Conservation (phyloP, 2,797 vertebrate genomes). For the Crocidura indochinensis region DNA sequence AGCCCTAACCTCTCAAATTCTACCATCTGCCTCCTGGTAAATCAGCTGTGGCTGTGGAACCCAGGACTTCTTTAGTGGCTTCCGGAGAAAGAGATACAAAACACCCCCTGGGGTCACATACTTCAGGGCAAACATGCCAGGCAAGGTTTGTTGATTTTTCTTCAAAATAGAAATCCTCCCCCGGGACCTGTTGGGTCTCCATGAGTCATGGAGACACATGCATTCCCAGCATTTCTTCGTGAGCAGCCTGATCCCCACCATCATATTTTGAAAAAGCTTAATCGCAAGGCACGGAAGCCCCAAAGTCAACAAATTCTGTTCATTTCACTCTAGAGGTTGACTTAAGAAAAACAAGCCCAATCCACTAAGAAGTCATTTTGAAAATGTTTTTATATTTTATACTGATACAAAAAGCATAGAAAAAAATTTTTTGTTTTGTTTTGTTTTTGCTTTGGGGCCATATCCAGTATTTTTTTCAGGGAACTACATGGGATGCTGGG, state of each 20-base stretch:
- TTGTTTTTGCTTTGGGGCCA: too few species aligned
- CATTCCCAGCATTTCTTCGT: slow-evolving; percentile 90
- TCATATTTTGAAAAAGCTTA: slow-evolving; percentile 69
- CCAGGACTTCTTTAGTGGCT: too few species aligned
- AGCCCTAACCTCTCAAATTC: too few species aligned
- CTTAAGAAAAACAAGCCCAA: not conserved
- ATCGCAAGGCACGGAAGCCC: slow-evolving; percentile 58
- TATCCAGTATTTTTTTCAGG: too few species aligned
- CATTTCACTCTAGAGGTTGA: slow-evolving; percentile 24
- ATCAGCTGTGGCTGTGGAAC: too few species aligned
- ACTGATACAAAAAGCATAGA: too few species aligned
- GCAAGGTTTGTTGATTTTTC: slow-evolving; percentile 74
- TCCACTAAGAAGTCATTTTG: not conserved
- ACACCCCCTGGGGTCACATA: not conserved
- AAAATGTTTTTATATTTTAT: not conserved
- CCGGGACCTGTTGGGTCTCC: slow-evolving; percentile 81
- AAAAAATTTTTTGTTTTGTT: too few species aligned
- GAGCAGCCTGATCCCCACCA: slow-evolving; percentile 81
- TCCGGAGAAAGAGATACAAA: too few species aligned
- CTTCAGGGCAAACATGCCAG: slow-evolving; percentile 74
- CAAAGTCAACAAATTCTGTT: slow-evolving; percentile 51
- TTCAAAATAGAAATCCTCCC: slow-evolving; percentile 88
- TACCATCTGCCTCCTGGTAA: too few species aligned
- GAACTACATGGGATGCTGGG: too few species aligned
- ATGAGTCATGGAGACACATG: slow-evolving; percentile 88